Evolutionary conservation across 2,888 invertebrate species (phyloP), one percentile per base, ranked within the genome.

Genomic region (Caenorhabditis becei): DNA sequence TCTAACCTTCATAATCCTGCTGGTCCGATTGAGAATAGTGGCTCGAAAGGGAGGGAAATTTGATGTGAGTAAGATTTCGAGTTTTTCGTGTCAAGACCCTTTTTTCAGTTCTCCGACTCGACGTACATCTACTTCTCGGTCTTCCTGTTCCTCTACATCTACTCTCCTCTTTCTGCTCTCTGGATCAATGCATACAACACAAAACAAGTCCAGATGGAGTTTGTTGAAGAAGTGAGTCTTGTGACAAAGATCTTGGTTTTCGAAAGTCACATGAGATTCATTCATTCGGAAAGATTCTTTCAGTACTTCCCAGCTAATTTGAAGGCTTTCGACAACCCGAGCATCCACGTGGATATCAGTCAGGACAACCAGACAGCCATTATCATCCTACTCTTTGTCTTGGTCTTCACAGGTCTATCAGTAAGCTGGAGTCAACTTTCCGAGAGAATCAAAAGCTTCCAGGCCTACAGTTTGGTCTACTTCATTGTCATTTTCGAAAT

Each of bases 171-270:
- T 2, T 14, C 24, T 10, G 26, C 24, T 53, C 53, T 53, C 14
- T 53, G 53, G 53, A 24, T 53, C 53, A 53, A 53, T 24, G 53
- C 53, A 11, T 53, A 53, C 53, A 53, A 53, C 53, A 26, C 53
- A 53, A 23, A 26, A 23, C 2, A 53, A 24, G 53, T 53, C 5
- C 53, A 53, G n/a, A 26, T 53, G 23, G 24, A 26, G 23, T 53
- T 53, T 26, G 53, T 53, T 2, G 53, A 8, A 53, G 24, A 53
- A 26, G 53, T 53, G 53, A 53, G 11, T 49, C 20, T 7, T 49
- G 18, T 8, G 20, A 3, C 7, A 8, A 20, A 11, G 23, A 49
- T n/a, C 49, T n/a, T n/a, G n/a, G n/a, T n/a, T n/a, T n/a, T n/a
- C n/a, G n/a, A n/a, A n/a, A 20, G 16, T 18, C 53, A 24, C 24